phyloP scores from a whole-genome alignment of 1,140 invertebrate species.

The Leucophenga varia region DNA sequence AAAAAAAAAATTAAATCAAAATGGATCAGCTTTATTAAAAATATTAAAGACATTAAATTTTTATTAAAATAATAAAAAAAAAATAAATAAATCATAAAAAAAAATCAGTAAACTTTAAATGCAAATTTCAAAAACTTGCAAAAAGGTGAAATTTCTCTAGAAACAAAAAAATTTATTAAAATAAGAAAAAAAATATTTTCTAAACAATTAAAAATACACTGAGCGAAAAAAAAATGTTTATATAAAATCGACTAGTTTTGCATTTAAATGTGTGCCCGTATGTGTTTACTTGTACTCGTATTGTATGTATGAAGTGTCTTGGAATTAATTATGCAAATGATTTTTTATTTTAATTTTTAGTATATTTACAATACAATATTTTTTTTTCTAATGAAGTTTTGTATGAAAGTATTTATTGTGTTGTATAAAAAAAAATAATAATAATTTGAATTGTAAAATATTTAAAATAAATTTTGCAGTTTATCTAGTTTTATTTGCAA shows the following conservation, averaged over 20 bases:
- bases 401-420: no score
- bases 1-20: slow-evolving; percentile 2
- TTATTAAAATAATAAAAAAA: slow-evolving; percentile 17
- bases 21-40: not conserved
- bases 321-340: no score
- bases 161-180: slow-evolving; percentile 10
- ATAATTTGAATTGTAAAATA: no score
- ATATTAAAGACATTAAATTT: no score
- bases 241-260: no score
- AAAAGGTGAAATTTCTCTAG: slow-evolving; percentile 50
- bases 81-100: slow-evolving; percentile 10
- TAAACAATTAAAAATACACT: slow-evolving; percentile 1
- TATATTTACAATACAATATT: slow-evolving; percentile 22
- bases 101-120: not conserved
- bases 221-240: slow-evolving; percentile 19
- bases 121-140: slow-evolving; percentile 18
- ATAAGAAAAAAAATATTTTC: slow-evolving; percentile 3
- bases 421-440: no score
- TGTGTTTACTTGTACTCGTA: slow-evolving; percentile 16
- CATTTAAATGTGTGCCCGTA: slow-evolving; percentile 7
- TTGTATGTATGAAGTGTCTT: no score
- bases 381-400: not conserved
- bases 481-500: no score
- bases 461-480: no score
- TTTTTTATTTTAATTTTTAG: slow-evolving; percentile 13